Base-by-base conservation (phyloP, 2,888 invertebrate species). In the Xiphydria camelus region DNA sequence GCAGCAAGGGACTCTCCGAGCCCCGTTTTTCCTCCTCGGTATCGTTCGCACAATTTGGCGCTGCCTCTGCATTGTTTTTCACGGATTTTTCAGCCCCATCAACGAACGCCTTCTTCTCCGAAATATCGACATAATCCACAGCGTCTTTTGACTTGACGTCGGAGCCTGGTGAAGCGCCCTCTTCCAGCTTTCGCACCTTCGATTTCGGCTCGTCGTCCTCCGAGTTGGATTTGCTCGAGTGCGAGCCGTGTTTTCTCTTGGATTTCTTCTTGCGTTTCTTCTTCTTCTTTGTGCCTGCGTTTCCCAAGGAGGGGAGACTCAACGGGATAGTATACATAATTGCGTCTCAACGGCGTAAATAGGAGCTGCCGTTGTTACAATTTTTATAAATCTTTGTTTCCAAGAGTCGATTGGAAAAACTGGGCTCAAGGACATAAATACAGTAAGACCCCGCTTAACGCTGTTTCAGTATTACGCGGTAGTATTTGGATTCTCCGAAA, bases 11-110 rank as follows among this genome's bases (percentile, higher is more conserved):
- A 53, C 64, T 66, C 4, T 41, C 48, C 4, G 52, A 40, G 12
- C 17, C 17, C 14, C 19, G 19, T 12, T 31, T 34, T 36, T 37
- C 42, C 73, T 12, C 58, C 64, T 43, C 68, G 66, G 47, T 68
- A 68, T 25, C 69, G 67, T 59, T 76, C 77, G 51, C 76, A 76
- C 3, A 70, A 55, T 51, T 77, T n/a, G n/a, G n/a, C n/a, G n/a
- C n/a, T n/a, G n/a, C n/a, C n/a, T 51, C 17, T 45, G 57, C 35
- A 40, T 43, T 42, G 40, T 38, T 44, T 54, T 46, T 53, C 53
- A 56, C n/a, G 42, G 49, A 36, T 47, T 40, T 48, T 37, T 20
- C 43, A 34, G 43, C 46, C n/a, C 41, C 31, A 31, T 42, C 41
- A 15, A 34, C 34, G 9, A 45, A 33, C 31, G 48, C 45, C 26